Percentiles rank a stretch among this genome's conserved stretches.
phyloP scores from a whole-genome alignment of 2,113 vertebrate species.

The Hemichromis elongatus region DNA sequence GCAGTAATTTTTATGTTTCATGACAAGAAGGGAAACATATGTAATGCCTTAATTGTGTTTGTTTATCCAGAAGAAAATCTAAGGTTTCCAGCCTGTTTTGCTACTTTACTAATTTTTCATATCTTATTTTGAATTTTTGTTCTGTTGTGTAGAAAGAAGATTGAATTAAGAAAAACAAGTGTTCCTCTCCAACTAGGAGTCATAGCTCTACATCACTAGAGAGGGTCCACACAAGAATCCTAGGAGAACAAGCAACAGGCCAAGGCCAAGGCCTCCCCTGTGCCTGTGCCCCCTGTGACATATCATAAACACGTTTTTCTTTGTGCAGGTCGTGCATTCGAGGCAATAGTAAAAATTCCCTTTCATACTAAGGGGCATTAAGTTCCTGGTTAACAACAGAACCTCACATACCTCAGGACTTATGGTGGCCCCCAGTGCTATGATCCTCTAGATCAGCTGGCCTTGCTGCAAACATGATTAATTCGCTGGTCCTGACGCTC shows the following conservation, averaged over 20 bases:
- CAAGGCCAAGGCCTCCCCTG: background rate
- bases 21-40: background rate
- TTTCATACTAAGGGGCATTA: background rate
- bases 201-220: accelerated
- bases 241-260: background rate
- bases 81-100: background rate
- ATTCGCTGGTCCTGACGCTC: too few relatives aligned
- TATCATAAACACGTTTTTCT: background rate
- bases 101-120: background rate
- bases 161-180: background rate
- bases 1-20: background rate
- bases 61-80: background rate
- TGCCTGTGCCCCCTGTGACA: background rate
- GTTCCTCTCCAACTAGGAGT: background rate
- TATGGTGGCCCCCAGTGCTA: too few relatives aligned
- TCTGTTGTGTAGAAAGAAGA: accelerated
- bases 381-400: background rate
- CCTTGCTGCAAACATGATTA: too few relatives aligned
- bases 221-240: background rate
- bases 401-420: too few relatives aligned
- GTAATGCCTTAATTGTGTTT: too few relatives aligned
- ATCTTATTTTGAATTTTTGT: background rate
- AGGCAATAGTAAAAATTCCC: background rate
- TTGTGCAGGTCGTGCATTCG: background rate
- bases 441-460: too few relatives aligned